phyloP scores from a whole-genome alignment of 2,113 vertebrate species.

The Myrmophylax atrothorax region DNA sequence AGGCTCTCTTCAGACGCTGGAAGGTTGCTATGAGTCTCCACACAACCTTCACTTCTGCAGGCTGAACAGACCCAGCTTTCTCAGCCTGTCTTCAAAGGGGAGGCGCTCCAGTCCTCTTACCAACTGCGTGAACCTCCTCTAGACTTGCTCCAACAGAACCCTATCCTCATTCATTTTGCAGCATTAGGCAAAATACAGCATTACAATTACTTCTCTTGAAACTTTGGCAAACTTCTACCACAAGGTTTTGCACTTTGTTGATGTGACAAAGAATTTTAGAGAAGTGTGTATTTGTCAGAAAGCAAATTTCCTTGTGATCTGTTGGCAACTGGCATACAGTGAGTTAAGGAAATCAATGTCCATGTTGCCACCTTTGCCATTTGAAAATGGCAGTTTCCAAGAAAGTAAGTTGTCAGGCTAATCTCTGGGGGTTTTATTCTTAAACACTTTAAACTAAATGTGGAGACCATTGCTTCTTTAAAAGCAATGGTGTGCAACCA shows the following conservation, averaged over 20 bases:
- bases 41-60: not conserved
- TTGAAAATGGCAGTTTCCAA: not conserved
- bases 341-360: not conserved
- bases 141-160: not conserved
- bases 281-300: not conserved
- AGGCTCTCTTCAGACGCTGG: not conserved
- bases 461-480: not conserved
- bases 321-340: not conserved
- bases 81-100: not conserved
- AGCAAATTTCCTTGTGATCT: not conserved
- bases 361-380: fast-evolving
- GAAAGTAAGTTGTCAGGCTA: not conserved
- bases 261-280: not conserved
- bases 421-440: not conserved
- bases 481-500: not conserved
- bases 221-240: not conserved
- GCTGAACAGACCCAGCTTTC: not conserved
- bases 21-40: not conserved
- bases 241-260: not conserved
- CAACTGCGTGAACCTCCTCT: not conserved
- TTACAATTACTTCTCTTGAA: not conserved
- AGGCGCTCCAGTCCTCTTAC: not conserved
- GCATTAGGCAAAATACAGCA: not conserved
- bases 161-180: not conserved
- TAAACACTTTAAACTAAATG: not conserved